Conservation (phyloP, 2,797 vertebrate genomes). For the Poecilia gillii region DNA sequence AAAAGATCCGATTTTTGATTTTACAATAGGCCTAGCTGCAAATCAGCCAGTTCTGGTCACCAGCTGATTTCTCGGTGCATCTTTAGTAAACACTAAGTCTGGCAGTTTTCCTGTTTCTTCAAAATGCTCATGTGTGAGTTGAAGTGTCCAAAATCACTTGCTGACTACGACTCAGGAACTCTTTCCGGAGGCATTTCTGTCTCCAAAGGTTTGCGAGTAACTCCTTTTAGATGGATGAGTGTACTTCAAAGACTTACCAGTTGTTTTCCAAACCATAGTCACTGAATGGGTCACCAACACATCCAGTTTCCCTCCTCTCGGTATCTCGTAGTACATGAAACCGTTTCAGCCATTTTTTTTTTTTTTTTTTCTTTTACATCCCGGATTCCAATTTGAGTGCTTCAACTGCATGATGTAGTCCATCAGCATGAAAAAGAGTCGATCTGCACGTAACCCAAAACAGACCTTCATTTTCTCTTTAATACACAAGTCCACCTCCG, state of each 20-base stretch:
- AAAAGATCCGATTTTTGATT: background rate
- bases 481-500: slow-evolving; percentile 75
- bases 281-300: slow-evolving; percentile 39
- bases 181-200: background rate
- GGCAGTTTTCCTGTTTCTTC: slow-evolving; percentile 9
- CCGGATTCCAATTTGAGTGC: slow-evolving; percentile 72
- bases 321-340: slow-evolving; percentile 57
- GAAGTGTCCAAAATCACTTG: slow-evolving; percentile 22
- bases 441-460: slow-evolving; percentile 79
- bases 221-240: slow-evolving; percentile 26
- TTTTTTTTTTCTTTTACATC: slow-evolving; percentile 62
- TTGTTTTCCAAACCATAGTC: slow-evolving; percentile 46
- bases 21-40: background rate
- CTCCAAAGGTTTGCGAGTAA: slow-evolving; percentile 11
- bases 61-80: background rate
- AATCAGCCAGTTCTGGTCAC: background rate
- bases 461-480: slow-evolving; percentile 75
- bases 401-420: slow-evolving; percentile 82
- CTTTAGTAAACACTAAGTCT: background rate
- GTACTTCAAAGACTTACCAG: slow-evolving; percentile 38
- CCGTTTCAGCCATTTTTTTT: slow-evolving; percentile 68
- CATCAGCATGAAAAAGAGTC: slow-evolving; percentile 83
- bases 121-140: slow-evolving; percentile 43
- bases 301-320: slow-evolving; percentile 37
- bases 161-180: slow-evolving; percentile 15